Base-by-base conservation (phyloP, 2,113 vertebrate species). In the Tichodroma muraria region DNA sequence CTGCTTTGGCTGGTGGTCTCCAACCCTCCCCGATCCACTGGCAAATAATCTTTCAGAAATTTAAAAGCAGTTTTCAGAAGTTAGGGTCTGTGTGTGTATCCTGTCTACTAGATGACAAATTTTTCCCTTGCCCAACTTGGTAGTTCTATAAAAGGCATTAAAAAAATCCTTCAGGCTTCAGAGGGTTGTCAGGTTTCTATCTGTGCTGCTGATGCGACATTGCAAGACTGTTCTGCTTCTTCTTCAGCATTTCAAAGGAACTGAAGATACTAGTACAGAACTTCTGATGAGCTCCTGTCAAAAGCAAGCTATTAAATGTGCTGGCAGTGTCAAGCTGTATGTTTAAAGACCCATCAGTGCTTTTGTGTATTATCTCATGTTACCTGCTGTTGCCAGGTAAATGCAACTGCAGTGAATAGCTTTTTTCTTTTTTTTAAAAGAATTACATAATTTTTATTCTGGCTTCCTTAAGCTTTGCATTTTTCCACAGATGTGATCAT, bases 321-420 rank as follows among this genome's bases (percentile, higher is more conserved):
- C 82, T 86, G 92, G 76, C 68, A 66, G 6, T 69, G 79, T 83
- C 68, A 80, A 91, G 42, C 92, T 66, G 60, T 77, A 50, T 54
- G 44, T 75, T 83, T 83, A 81, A 90, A 92, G 89, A 42, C 52
- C 81, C 6, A 1, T 66, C 72, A 83, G 38, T 78, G 18, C 77
- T 96, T 89, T 90, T 90, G 31, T 79, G 44, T 52, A 49, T 93
- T 85, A 80, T 77, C 68, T 90, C 45, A 18, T 56, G 30, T 93
- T 95, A 85, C 85, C 79, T 85, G 63, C 42, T 70, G 63, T 83
- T 93, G 73, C 80, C 80, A 93, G 88, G 88, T 96, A 88, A 94
- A 80, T 80, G 57, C n/a, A 64, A 75, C 22, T 56, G 14, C 22
- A 30, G 30, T 54, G 82, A 89, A 73, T 42, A 76, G 49, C 8